Evolutionary conservation across 2,113 vertebrate genomes (phyloP).

Genomic region (Theristicus caerulescens): DNA sequence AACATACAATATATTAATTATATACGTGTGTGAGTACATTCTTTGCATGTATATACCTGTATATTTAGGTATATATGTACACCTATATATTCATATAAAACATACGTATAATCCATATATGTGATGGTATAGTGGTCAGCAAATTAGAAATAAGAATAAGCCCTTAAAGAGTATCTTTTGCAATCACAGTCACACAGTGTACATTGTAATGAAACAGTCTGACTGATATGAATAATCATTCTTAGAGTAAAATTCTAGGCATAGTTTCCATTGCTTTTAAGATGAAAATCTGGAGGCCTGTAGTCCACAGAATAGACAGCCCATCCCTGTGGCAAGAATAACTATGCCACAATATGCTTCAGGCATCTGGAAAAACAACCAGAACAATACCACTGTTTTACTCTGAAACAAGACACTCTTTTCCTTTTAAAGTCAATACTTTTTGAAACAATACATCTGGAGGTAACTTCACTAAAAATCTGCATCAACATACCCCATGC

Average conservation of each 20-base stretch:
- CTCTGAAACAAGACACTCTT: background rate
- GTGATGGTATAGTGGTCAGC: background rate
- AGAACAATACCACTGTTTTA: background rate
- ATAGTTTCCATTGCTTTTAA: background rate
- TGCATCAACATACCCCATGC: background rate
- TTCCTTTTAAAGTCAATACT: background rate
- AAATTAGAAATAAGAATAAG: background rate
- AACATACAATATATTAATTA: background rate
- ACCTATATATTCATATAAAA: background rate
- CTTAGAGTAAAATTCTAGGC: background rate
- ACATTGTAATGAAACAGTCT: background rate
- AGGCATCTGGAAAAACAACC: background rate
- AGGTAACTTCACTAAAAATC: background rate
- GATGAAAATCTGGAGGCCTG: background rate
- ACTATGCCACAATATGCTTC: background rate
- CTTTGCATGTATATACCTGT: background rate
- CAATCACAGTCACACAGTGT: background rate
- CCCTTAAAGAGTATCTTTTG: background rate
- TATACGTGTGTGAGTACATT: background rate
- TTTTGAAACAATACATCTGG: background rate
- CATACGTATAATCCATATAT: background rate
- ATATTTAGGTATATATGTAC: background rate
- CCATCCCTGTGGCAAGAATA: background rate
- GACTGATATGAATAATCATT: background rate
- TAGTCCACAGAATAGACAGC: background rate